Evolutionary conservation across 2,888 invertebrate species (phyloP).

Genomic region (Capitulum mitella): DNA sequence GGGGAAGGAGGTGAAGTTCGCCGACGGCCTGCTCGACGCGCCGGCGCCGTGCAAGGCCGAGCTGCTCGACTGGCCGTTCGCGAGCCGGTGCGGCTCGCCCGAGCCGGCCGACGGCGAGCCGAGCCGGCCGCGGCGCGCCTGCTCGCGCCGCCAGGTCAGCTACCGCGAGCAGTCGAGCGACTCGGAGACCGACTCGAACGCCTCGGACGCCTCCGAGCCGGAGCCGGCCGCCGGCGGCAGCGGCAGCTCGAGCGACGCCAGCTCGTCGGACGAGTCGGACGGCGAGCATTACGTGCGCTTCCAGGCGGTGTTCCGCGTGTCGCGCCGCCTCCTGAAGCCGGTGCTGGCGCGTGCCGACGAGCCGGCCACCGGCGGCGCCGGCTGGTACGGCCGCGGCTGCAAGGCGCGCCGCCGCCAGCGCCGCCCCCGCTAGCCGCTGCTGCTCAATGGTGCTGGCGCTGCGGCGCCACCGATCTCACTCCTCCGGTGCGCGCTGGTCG

Average conservation of each 20-base stretch:
- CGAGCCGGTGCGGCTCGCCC: too few relatives aligned
- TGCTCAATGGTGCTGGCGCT: too few relatives aligned
- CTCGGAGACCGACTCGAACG: not conserved
- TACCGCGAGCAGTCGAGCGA: slow-evolving; percentile 9
- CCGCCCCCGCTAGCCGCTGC: not conserved
- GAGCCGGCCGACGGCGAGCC: too few relatives aligned
- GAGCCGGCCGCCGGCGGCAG: not conserved
- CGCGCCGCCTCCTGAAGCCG: not conserved
- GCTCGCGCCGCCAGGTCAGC: not conserved
- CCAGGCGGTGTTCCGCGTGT: slow-evolving; percentile 9
- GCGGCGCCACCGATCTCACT: too few relatives aligned
- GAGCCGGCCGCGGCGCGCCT: not conserved
- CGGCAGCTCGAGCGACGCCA: too few relatives aligned
- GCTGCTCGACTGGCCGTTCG: too few relatives aligned
- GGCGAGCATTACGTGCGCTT: not conserved
- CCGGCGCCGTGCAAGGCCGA: too few relatives aligned
- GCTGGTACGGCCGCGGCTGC: slow-evolving; percentile 7
- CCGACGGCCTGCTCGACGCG: too few relatives aligned
- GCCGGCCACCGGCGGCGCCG: not conserved
- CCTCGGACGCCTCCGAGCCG: not conserved
- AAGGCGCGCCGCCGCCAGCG: slow-evolving; percentile 32
- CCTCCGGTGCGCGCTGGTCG: too few relatives aligned
- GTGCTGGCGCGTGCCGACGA: not conserved
- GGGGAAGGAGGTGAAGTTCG: too few relatives aligned
- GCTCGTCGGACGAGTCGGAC: slow-evolving; percentile 7